Evolutionary conservation across 1,140 invertebrate genomes (phyloP).

Genomic region (Caenorhabditis tropicalis): DNA sequence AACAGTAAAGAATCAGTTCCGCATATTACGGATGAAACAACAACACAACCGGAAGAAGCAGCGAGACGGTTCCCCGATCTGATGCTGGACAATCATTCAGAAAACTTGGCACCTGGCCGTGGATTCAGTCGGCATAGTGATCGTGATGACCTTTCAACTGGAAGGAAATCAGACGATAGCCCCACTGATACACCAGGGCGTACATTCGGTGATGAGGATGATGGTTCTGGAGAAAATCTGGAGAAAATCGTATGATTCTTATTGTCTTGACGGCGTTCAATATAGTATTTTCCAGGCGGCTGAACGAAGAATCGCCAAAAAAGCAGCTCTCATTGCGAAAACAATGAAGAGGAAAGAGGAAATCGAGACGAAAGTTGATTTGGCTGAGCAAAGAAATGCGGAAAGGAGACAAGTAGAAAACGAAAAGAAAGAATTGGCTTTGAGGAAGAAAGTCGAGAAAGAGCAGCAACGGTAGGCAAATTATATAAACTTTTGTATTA

Average conservation of each 20-base stretch:
- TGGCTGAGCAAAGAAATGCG: slow-evolving; percentile 84
- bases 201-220: slow-evolving; percentile 9
- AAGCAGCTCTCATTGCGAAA: slow-evolving; percentile 71
- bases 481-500: not conserved
- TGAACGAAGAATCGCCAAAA: slow-evolving; percentile 68
- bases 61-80: not conserved
- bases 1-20: slow-evolving; percentile 59
- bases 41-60: not conserved
- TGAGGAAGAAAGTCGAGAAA: slow-evolving; percentile 82
- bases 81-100: slow-evolving; percentile 31
- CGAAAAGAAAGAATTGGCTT: slow-evolving; percentile 89
- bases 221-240: slow-evolving; percentile 25
- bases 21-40: slow-evolving; percentile 47
- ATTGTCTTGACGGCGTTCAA: not conserved
- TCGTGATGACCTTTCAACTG: not conserved
- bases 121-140: not conserved
- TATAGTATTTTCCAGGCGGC: not conserved
- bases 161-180: slow-evolving; percentile 21
- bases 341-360: slow-evolving; percentile 82
- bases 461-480: slow-evolving; percentile 64
- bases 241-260: slow-evolving; percentile 45
- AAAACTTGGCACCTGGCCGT: not conserved
- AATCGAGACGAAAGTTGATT: slow-evolving; percentile 81
- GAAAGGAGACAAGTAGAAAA: slow-evolving; percentile 86
- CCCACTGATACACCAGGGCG: slow-evolving; percentile 7